Base-by-base conservation (phyloP, 2,888 invertebrate species). In the Pachymerium ferrugineum region DNA sequence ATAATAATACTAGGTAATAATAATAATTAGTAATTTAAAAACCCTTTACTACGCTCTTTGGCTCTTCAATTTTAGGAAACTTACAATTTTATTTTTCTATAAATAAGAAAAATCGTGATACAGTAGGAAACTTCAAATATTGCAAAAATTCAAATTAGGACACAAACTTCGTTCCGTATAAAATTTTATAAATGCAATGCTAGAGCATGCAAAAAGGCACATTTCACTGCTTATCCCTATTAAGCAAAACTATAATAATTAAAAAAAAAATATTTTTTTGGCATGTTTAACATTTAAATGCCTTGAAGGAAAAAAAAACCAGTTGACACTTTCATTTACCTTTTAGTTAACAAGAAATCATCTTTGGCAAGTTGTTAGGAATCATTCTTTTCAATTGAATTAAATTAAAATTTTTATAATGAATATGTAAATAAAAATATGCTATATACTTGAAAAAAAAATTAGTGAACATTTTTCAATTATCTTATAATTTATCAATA, bases 201-300 rank as follows among this genome's bases (percentile, higher is more conserved):
- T 72, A 54, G 47, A 72, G 54, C 72, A 72, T 72, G 72, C 72
- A 54, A 29, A 71, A 71, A 72, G 72, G 72, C 72, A 72, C 72
- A 72, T 72, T 62, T 54, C 47, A 28, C 19, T 62, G 35, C 42
- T 38, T 38, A 38, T 42, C 29, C 29, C 35, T 71, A 30, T 30
- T 29, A 69, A 30, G 30, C 62, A 62, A 33, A 69, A 33, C 69
- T 69, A n/a, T n/a, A 69, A 69, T 69, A 69, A 12, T 69, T 16
- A 31, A 31, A 33, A 29, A 16, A 14, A 31, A 30, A 29, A 22
- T 69, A n/a, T 69, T 69, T 29, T 69, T 69, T 69, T 69, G 30
- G 31, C 69, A 31, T 33, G 33, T 69, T 69, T 33, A 69, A 69
- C 30, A 69, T 69, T 30, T 30, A 69, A 69, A 30, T 69, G 30